A percentile compares a stretch with the other conserved stretches of the same genome.
phyloP scores from a whole-genome alignment of 64 coral and sea anemone genomes.

The Dendronephthya gigantea region DNA sequence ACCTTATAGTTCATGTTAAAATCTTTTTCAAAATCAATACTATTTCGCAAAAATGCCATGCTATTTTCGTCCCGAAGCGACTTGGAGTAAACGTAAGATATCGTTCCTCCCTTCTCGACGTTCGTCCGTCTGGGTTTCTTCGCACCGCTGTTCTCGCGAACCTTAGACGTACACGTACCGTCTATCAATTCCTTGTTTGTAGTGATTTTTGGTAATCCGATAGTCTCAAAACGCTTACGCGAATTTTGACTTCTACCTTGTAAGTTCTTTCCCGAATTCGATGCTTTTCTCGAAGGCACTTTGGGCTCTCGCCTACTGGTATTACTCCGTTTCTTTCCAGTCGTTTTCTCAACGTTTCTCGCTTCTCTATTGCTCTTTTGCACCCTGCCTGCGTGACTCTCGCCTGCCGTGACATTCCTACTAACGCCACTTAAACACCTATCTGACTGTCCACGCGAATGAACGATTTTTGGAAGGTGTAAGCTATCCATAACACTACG shows the following conservation, averaged over 20 bases:
- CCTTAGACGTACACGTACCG: neutral
- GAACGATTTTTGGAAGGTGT: neutral
- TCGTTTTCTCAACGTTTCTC: neutral
- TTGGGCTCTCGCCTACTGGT: neutral
- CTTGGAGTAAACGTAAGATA: constrained; percentile 1
- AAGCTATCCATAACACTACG: neutral
- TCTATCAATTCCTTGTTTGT: neutral
- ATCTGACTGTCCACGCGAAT: neutral
- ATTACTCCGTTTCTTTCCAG: neutral
- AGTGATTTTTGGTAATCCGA: neutral
- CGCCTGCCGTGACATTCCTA: neutral
- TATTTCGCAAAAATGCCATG: constrained; percentile 4
- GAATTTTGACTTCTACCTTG: neutral
- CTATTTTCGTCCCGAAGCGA: neutral
- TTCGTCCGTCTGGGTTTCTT: neutral
- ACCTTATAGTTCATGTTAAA: neutral
- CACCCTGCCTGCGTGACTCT: neutral
- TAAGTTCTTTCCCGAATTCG: neutral
- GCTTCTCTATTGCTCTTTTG: neutral
- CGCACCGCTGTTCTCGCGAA: neutral
- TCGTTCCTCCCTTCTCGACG: neutral
- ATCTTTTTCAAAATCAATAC: neutral
- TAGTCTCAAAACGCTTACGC: neutral
- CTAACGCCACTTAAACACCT: neutral
- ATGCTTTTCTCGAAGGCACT: no score